Conservation (phyloP, 2,113 vertebrate genomes). For the rabbit (Oryctolagus cuniculus) region mOryCun1.1 NC_091437.1:52676501-52677000, state of each 20-base stretch:
- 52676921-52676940: too few relatives aligned
- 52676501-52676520: slow-evolving; percentile 8
- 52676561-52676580: neutral
- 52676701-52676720: neutral
- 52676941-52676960: too few relatives aligned
- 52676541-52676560: neutral
- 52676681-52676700: neutral
- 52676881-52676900: too few relatives aligned
- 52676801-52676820: neutral
- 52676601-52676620: neutral
- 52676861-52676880: too few relatives aligned
- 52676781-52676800: neutral
- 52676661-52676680: too few relatives aligned
- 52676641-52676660: neutral
- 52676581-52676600: neutral
- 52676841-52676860: neutral
- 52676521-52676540: neutral
- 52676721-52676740: neutral
- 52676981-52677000: too few relatives aligned
- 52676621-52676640: neutral
- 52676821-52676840: slow-evolving; percentile 14
- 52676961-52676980: too few relatives aligned
- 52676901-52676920: too few relatives aligned
- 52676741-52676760: neutral
- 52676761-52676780: neutral